Evolutionary conservation across 2,888 invertebrate species (phyloP), one percentile per base, ranked within the genome.

Genomic region (Esperia sulphurella): DNA sequence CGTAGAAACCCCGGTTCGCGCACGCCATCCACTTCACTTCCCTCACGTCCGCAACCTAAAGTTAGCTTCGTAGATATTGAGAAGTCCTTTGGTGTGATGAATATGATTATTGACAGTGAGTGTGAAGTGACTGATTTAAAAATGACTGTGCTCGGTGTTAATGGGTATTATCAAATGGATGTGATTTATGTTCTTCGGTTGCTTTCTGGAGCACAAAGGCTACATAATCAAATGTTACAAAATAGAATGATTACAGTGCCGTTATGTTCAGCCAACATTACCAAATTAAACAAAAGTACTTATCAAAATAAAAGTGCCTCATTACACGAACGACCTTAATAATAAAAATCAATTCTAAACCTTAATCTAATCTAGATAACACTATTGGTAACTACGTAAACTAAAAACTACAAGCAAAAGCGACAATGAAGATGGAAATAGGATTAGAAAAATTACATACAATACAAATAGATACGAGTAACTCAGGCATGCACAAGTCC

Each of bases 21-120:
- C 99, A 99, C 44, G 99, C 99, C 97, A 99, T 99, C 96, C 97
- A 97, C 74, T 96, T 95, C 56, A 98, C 96, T 75, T 98, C 97
- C 58, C 96, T 91, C 44, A 96, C 95, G 82, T 99, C 98, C 31
- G 97, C 95, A 51, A 95, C 95, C 89, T 81, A 65, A 41, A 61
- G 51, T 55, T 54, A 47, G 55, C 58, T 62, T 66, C 55, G 49
- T 31, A 69, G 51, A 68, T 71, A 65, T 45, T 39, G 39, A 14
- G 8, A 37, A 14, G 8, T 43, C 37, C 28, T 37, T 12, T n/a
- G 35, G n/a, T 35, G 6, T n/a, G 35, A 35, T 35, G 35, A 35
- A 6, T 1, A 2, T 10, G 31, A 5, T 31, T 8, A 4, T 31
- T 35, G 35, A 35, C n/a, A 33, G 33, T 33, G 33, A 8, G 8